Conservation (phyloP, 2,113 vertebrate genomes). For the Mesitornis unicolor region DNA sequence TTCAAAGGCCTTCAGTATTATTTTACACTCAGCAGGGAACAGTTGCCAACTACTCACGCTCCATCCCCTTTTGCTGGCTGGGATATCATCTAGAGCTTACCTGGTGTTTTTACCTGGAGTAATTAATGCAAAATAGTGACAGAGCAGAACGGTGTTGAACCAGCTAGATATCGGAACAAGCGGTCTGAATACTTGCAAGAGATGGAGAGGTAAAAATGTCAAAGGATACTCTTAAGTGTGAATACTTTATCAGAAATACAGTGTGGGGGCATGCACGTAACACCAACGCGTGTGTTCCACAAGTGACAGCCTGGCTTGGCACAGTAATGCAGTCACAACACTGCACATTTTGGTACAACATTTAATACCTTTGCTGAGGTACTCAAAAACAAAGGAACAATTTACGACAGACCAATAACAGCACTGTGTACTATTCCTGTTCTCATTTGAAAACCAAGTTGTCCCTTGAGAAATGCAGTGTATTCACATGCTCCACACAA, state of each 20-base stretch:
- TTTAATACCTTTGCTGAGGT: neutral
- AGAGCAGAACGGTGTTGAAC: neutral
- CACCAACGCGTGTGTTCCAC: neutral
- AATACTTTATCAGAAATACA: neutral
- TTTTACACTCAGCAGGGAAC: neutral
- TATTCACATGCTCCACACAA: neutral
- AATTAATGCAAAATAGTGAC: neutral
- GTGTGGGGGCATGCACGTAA: slow-evolving; percentile 5
- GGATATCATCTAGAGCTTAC: neutral
- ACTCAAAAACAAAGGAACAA: neutral
- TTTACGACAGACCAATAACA: neutral
- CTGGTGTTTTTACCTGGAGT: neutral
- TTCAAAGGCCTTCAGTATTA: slow-evolving; percentile 14
- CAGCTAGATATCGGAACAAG: neutral
- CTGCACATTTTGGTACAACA: neutral
- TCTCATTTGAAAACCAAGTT: neutral
- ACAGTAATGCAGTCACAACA: accelerated
- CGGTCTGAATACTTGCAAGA: neutral
- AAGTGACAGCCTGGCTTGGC: neutral
- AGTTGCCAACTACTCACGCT: neutral
- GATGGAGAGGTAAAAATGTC: neutral
- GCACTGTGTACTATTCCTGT: neutral
- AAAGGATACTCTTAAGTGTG: neutral
- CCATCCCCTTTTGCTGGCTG: neutral
- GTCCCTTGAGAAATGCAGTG: neutral